These are phyloP conservation scores for Athalia cordata DNA, from an alignment of 2,888 invertebrate genomes.

Conservation along the genomic window DNA sequence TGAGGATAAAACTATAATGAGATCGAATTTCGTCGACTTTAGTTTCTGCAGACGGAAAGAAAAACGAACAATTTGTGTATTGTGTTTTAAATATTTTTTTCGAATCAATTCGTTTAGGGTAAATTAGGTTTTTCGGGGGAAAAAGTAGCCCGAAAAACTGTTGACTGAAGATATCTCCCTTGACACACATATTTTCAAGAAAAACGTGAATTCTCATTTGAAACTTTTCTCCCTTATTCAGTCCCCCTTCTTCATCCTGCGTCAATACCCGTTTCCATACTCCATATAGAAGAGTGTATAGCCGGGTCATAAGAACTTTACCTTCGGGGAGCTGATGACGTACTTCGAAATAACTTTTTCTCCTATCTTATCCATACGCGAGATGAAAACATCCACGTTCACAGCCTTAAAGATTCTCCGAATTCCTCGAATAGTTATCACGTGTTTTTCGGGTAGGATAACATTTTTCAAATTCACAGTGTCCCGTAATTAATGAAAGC, in stretches of 20 bases:
- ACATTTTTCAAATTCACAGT: not conserved
- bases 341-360: conserved; percentile 53
- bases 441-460: no score
- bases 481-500: no score
- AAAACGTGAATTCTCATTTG: conserved; percentile 55
- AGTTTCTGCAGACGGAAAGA: no score
- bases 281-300: conserved; percentile 34
- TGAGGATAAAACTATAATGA: no score
- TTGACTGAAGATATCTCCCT: conserved; percentile 43
- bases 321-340: conserved; percentile 49
- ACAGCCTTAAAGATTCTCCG: no score
- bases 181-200: conserved; percentile 49
- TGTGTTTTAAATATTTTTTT: not conserved
- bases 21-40: no score
- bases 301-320: conserved; percentile 46
- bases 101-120: not conserved
- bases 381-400: not conserved
- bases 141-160: no score
- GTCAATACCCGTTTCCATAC: conserved; percentile 30
- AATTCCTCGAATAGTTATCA: no score
- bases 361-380: conserved; percentile 40
- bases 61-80: not conserved
- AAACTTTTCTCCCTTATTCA: conserved; percentile 48
- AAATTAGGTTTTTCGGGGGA: no score
- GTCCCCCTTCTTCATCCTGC: conserved; percentile 29